Percentiles rank a stretch among this genome's conserved stretches.
These are phyloP conservation scores for Poecilia gillii DNA, from an alignment of 2,797 vertebrate genomes.

Conservation along the genomic window DNA sequence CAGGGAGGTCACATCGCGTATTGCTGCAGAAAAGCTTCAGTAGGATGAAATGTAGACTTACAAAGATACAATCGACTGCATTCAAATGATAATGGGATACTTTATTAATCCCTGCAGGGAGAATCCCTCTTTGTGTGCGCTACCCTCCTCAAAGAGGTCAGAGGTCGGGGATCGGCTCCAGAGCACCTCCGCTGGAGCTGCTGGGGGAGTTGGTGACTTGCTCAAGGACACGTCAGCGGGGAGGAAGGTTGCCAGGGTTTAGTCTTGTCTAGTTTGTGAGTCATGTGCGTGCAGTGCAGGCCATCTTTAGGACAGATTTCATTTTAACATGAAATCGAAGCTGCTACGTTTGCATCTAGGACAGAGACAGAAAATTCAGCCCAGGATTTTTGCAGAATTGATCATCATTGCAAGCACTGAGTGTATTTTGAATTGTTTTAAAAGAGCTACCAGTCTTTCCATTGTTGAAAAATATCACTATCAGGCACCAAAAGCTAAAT, in stretches of 20 bases:
- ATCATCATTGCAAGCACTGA: background rate
- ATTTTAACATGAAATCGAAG: conserved; percentile 2
- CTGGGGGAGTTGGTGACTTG: conserved; percentile 32
- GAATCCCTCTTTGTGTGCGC: conserved; percentile 57
- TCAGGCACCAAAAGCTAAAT: conserved; percentile 1
- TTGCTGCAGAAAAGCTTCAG: conserved; percentile 36
- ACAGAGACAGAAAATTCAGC: conserved; percentile 42
- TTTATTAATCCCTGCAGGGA: conserved; percentile 68
- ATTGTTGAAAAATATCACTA: conserved; percentile 6
- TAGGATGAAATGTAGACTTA: conserved; percentile 51
- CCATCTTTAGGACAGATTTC: background rate
- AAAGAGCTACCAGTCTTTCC: conserved; percentile 15
- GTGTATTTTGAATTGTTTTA: conserved; percentile 13
- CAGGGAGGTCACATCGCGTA: conserved; percentile 32
- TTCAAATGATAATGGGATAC: conserved; percentile 75
- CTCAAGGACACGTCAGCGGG: conserved; percentile 45
- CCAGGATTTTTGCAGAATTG: conserved; percentile 27
- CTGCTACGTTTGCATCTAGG: conserved; percentile 50
- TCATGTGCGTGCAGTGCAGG: conserved; percentile 7
- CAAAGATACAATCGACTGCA: conserved; percentile 63
- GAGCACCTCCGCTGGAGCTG: conserved; percentile 33
- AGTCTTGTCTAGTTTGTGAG: conserved; percentile 8
- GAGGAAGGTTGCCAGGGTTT: conserved; percentile 32
- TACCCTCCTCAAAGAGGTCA: conserved; percentile 57
- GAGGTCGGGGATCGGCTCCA: conserved; percentile 49